A percentile compares a stretch with the other conserved stretches of the same genome.
These are phyloP conservation scores for Burhinus oedicnemus DNA, from an alignment of 2,113 vertebrate genomes.

Conservation along the genomic window DNA sequence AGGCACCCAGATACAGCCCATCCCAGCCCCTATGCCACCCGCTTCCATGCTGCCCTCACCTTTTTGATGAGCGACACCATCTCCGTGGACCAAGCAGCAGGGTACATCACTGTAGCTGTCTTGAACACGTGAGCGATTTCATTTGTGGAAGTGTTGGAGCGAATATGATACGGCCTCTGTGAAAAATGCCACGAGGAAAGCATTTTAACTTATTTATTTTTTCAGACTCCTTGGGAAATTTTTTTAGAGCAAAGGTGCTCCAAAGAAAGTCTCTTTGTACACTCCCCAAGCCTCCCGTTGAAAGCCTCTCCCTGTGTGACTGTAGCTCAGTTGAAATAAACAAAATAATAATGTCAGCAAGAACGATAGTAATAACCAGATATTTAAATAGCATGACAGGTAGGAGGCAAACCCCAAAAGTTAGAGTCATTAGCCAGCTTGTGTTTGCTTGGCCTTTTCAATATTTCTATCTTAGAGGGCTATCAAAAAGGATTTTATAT, in stretches of 20 bases:
- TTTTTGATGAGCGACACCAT: slow-evolving; percentile 90
- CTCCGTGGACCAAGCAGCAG: slow-evolving; percentile 86
- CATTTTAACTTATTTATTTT: background rate
- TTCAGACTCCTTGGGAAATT: background rate
- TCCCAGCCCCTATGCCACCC: background rate
- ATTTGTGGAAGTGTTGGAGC: slow-evolving; percentile 81
- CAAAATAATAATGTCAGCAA: background rate
- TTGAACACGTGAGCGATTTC: slow-evolving; percentile 87
- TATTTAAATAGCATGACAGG: background rate
- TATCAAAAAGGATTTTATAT: background rate
- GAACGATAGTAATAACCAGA: background rate
- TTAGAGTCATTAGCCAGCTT: background rate
- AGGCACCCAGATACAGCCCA: accelerated
- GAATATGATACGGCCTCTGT: slow-evolving; percentile 94
- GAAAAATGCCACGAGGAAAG: background rate
- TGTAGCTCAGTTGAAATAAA: background rate
- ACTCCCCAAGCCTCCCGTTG: background rate
- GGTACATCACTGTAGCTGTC: slow-evolving; percentile 85
- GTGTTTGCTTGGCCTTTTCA: background rate
- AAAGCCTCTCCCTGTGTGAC: background rate
- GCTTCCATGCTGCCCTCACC: slow-evolving; percentile 68
- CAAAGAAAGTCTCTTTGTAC: background rate
- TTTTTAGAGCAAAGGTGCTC: background rate
- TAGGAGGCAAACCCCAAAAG: background rate
- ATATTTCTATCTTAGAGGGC: background rate